Evolutionary conservation across 2,888 invertebrate genomes (phyloP).

Genomic region (Euzophera pinguis): DNA sequence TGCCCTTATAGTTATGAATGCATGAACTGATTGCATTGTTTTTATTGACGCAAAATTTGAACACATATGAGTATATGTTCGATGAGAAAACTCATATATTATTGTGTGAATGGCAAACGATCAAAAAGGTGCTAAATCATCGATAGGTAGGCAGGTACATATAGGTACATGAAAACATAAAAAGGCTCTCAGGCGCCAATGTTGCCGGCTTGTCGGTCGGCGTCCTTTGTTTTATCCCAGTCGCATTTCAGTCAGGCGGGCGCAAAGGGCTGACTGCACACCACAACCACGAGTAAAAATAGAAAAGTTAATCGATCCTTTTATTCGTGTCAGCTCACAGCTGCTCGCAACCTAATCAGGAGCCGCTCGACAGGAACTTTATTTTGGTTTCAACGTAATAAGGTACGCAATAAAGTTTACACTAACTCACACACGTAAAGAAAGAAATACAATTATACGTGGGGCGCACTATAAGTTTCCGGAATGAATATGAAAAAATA

Average conservation of each 20-base stretch:
- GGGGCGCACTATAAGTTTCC: too few species aligned
- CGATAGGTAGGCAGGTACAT: constrained; percentile 7
- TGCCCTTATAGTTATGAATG: too few species aligned
- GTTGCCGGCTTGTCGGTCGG: constrained; percentile 24
- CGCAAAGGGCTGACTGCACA: constrained; percentile 35
- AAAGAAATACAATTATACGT: too few species aligned
- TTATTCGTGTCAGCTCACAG: constrained; percentile 60
- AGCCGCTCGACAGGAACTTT: constrained; percentile 23
- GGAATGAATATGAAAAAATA: too few species aligned
- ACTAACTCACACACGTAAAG: too few species aligned
- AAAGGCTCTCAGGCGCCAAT: constrained; percentile 42
- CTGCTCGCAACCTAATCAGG: constrained; percentile 52
- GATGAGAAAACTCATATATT: too few species aligned
- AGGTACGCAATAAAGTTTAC: too few species aligned
- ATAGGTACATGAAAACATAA: constrained; percentile 29
- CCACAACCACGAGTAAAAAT: constrained; percentile 66
- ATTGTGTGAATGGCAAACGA: constrained; percentile 17
- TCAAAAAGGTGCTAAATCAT: constrained; percentile 26
- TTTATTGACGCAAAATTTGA: too few species aligned
- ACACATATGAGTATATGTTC: too few species aligned
- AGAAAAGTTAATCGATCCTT: constrained; percentile 73
- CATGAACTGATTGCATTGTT: too few species aligned
- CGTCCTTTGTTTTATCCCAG: constrained; percentile 46
- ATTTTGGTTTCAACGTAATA: neutral
- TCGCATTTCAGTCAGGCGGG: constrained; percentile 42